These are phyloP conservation scores for Apeltes quadracus DNA, from an alignment of 2,113 vertebrate genomes.

Conservation along the genomic window DNA sequence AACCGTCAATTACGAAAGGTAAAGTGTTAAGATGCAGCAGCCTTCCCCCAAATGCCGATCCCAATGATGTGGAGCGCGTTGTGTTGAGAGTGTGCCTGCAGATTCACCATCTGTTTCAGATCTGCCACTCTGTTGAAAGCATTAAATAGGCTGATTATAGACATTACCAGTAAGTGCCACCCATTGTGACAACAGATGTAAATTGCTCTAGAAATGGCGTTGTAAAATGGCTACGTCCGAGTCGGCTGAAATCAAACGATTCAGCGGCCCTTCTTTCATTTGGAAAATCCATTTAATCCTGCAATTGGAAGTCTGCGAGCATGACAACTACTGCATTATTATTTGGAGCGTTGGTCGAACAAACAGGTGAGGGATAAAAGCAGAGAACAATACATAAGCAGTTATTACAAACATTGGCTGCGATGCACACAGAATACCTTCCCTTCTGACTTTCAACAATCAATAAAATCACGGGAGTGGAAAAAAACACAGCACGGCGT, in stretches of 20 bases:
- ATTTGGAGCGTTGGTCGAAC: neutral
- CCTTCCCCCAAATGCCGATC: slow-evolving; percentile 50
- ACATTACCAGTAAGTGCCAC: slow-evolving; percentile 76
- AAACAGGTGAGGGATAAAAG: slow-evolving; percentile 34
- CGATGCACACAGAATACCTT: slow-evolving; percentile 27
- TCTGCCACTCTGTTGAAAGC: slow-evolving; percentile 70
- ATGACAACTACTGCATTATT: slow-evolving; percentile 3
- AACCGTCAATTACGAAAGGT: slow-evolving; percentile 7
- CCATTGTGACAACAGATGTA: slow-evolving; percentile 79
- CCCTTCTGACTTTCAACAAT: slow-evolving; percentile 39
- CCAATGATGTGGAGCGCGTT: slow-evolving; percentile 54
- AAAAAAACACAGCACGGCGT: slow-evolving; percentile 4
- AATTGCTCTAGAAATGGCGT: slow-evolving; percentile 30
- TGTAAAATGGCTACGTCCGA: slow-evolving; percentile 23
- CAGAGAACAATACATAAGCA: slow-evolving; percentile 30
- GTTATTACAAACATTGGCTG: slow-evolving; percentile 10
- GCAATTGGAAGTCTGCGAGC: slow-evolving; percentile 3
- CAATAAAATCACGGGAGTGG: slow-evolving; percentile 34
- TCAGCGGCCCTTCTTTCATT: slow-evolving; percentile 21
- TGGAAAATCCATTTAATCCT: slow-evolving; percentile 17
- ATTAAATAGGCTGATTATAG: slow-evolving; percentile 78
- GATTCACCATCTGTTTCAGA: slow-evolving; percentile 76
- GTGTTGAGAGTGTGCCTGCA: slow-evolving; percentile 58
- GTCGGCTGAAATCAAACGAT: slow-evolving; percentile 2
- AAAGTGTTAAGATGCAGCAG: slow-evolving; percentile 37